A percentile compares a stretch with the other conserved stretches of the same genome.
phyloP scores from a whole-genome alignment of 2,113 vertebrate species.

The Sporophila hypoxantha region DNA sequence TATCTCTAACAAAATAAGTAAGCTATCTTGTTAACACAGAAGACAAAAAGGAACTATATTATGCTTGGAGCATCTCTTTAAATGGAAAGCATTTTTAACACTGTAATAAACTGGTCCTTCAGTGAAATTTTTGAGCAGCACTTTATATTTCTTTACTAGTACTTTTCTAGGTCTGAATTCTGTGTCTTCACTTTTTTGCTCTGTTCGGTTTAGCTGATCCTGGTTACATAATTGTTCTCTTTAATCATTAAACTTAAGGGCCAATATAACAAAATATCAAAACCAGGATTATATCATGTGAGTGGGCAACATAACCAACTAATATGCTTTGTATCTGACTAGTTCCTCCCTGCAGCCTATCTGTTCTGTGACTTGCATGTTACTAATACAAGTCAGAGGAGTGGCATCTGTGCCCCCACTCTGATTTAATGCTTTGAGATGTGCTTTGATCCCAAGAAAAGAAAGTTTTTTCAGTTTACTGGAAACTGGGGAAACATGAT shows the following conservation, averaged over 20 bases:
- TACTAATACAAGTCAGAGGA: background rate
- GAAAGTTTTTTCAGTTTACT: background rate
- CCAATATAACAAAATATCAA: slow-evolving; percentile 1
- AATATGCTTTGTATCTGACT: background rate
- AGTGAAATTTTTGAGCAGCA: background rate
- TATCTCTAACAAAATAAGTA: background rate
- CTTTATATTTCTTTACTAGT: background rate
- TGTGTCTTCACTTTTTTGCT: background rate
- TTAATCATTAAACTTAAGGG: slow-evolving; percentile 19
- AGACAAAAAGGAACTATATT: background rate
- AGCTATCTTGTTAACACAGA: background rate
- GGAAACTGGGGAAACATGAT: background rate
- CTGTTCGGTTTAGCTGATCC: slow-evolving; percentile 2
- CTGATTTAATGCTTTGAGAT: background rate
- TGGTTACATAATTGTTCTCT: slow-evolving; percentile 1
- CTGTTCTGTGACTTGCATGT: background rate
- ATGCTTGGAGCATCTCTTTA: background rate
- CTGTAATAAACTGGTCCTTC: background rate
- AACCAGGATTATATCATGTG: background rate
- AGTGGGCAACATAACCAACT: background rate
- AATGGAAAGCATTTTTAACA: background rate
- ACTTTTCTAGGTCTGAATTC: background rate
- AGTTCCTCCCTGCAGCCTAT: background rate
- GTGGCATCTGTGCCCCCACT: background rate
- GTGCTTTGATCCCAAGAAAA: background rate